phyloP scores from a whole-genome alignment of 2,888 invertebrate species.

The Saturnia pavonia region DNA sequence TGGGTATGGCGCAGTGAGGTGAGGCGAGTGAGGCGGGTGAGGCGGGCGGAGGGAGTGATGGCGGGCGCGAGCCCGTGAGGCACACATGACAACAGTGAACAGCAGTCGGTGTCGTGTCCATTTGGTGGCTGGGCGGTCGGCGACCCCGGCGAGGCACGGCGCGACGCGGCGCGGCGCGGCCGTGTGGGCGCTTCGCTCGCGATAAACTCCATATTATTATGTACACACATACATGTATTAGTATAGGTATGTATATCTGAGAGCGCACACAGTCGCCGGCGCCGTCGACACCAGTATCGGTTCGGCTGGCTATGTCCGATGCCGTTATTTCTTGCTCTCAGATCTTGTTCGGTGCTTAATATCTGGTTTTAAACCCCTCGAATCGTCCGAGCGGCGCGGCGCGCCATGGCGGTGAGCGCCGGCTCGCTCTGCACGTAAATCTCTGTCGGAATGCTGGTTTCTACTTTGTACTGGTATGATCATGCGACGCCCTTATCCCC shows the following conservation, averaged over 20 bases:
- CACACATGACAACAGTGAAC: conserved; percentile 41
- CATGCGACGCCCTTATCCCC: not conserved
- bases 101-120: conserved; percentile 31
- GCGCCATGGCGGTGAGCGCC: conserved; percentile 28
- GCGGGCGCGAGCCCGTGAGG: conserved; percentile 27
- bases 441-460: conserved; percentile 3
- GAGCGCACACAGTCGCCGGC: conserved; percentile 23
- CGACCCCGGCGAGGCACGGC: conserved; percentile 27
- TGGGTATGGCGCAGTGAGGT: conserved; percentile 19
- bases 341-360: conserved; percentile 55
- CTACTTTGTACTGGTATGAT: not conserved
- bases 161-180: not conserved
- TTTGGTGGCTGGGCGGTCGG: conserved; percentile 40
- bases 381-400: conserved; percentile 23
- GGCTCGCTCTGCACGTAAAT: conserved; percentile 31
- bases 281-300: conserved; percentile 30
- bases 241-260: conserved; percentile 13
- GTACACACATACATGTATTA: conserved; percentile 27
- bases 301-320: conserved; percentile 48
- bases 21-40: conserved; percentile 23
- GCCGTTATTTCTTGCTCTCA: conserved; percentile 63
- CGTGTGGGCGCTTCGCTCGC: conserved; percentile 24
- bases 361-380: conserved; percentile 48
- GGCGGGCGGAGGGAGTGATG: conserved; percentile 26
- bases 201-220: conserved; percentile 31